Percentiles rank a stretch among this genome's conserved stretches.
Evolutionary conservation across 2,797 vertebrate species (phyloP).

Genomic region (Sebastes iracundus): DNA sequence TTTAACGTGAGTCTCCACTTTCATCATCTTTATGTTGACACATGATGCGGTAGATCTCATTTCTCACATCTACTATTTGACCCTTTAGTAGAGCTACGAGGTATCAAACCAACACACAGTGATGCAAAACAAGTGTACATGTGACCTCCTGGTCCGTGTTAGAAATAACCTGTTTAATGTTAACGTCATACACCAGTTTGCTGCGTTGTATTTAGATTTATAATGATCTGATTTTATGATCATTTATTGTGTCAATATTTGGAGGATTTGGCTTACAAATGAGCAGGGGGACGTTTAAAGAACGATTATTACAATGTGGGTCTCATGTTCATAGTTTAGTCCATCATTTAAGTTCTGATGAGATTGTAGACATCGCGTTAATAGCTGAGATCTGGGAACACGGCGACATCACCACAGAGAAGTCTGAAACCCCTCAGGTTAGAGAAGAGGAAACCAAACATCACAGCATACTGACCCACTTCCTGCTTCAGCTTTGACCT

Average conservation of each 20-base stretch:
- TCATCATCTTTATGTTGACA: not conserved
- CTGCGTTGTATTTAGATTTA: not conserved
- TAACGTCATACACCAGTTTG: not conserved
- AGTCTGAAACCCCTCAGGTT: not conserved
- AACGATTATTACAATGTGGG: not conserved
- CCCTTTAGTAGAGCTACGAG: not conserved
- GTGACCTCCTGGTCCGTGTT: not conserved
- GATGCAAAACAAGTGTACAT: not conserved
- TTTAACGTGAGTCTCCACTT: slow-evolving; percentile 91
- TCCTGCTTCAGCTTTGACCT: not conserved
- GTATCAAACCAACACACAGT: not conserved
- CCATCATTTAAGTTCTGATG: not conserved
- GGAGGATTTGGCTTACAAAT: not conserved
- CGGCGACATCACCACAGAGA: not conserved
- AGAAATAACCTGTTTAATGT: not conserved
- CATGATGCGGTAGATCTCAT: not conserved
- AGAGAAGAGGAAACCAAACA: not conserved
- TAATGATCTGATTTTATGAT: not conserved
- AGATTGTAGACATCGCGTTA: not conserved
- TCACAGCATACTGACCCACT: not conserved
- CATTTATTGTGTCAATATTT: not conserved
- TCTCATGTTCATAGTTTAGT: not conserved
- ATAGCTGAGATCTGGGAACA: not conserved
- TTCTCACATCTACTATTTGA: not conserved
- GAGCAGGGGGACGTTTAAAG: not conserved